Percentiles rank a stretch among this genome's conserved stretches.
Evolutionary conservation across 53 echinoderm and acorn worm species (phyloP).

Genomic region (Patiria pectinifera): DNA sequence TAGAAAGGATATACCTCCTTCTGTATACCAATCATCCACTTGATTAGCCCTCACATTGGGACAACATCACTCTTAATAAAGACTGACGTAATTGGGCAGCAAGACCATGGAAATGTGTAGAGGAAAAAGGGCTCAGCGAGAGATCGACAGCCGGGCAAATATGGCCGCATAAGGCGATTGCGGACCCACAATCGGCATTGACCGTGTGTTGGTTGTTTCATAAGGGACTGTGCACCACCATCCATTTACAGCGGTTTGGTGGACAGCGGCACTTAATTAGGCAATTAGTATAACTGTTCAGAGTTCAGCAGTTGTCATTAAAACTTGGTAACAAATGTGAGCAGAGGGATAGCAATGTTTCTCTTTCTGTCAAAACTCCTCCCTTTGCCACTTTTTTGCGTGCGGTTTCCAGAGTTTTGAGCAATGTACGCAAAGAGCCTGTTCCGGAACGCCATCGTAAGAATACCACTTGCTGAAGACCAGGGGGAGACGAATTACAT

Average conservation of each 20-base stretch:
- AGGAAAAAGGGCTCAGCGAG: no score
- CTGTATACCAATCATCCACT: background rate
- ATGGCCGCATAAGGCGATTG: background rate
- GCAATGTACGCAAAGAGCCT: no score
- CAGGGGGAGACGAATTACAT: no score
- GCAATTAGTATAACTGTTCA: background rate
- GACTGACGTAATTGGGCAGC: background rate
- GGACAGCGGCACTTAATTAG: conserved; percentile 23
- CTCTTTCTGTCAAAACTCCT: no score
- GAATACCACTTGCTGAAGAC: no score
- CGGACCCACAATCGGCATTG: conserved; percentile 1
- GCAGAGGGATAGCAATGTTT: no score
- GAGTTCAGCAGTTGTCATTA: background rate
- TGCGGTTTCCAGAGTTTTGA: no score
- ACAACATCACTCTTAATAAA: background rate
- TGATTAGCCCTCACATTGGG: background rate
- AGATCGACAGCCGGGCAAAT: background rate
- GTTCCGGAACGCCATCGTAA: no score
- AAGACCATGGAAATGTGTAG: background rate
- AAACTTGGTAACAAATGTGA: background rate
- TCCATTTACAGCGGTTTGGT: background rate
- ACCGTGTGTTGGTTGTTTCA: background rate
- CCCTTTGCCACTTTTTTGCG: no score
- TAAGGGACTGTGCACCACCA: background rate
- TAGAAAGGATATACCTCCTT: background rate